Conservation (phyloP, 2,113 vertebrate genomes). For the Nettapus auritus region DNA sequence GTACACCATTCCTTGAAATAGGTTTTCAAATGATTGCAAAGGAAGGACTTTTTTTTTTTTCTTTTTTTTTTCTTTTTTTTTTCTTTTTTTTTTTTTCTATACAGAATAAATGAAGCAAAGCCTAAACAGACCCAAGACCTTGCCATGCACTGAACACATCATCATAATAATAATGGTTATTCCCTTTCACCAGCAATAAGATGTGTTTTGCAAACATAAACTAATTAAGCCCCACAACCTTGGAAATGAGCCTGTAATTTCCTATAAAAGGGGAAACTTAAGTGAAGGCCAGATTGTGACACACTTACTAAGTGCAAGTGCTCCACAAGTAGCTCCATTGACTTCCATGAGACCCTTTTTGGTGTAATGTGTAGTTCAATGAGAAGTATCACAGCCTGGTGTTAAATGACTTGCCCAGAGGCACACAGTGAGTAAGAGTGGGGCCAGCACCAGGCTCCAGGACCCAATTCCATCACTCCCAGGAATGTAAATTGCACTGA, state of each 20-base stretch:
- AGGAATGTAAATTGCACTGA: background rate
- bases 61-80: background rate
- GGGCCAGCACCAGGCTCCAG: background rate
- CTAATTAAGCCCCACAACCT: constrained; percentile 68
- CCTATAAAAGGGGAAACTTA: constrained; percentile 53
- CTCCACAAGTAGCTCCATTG: constrained; percentile 70
- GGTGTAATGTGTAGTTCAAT: constrained; percentile 59
- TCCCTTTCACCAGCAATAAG: constrained; percentile 52
- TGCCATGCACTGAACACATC: constrained; percentile 49
- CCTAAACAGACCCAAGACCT: constrained; percentile 44
- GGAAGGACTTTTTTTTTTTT: background rate
- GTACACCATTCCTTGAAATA: background rate
- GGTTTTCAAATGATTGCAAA: constrained; percentile 20
- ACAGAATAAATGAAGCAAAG: constrained; percentile 49
- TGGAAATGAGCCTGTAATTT: constrained; percentile 67
- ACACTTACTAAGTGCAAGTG: constrained; percentile 53
- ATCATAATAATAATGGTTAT: constrained; percentile 50
- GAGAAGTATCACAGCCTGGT: constrained; percentile 65
- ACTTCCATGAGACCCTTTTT: constrained; percentile 40
- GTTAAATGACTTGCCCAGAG: constrained; percentile 54
- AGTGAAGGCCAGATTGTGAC: constrained; percentile 67
- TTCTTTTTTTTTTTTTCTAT: background rate
- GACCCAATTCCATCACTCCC: constrained; percentile 56
- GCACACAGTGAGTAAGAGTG: background rate
- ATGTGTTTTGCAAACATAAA: constrained; percentile 67